Evolutionary conservation across 2,888 invertebrate genomes (phyloP), one percentile per base, ranked within the genome.

Genomic region (Tetrapedia diversipes): DNA sequence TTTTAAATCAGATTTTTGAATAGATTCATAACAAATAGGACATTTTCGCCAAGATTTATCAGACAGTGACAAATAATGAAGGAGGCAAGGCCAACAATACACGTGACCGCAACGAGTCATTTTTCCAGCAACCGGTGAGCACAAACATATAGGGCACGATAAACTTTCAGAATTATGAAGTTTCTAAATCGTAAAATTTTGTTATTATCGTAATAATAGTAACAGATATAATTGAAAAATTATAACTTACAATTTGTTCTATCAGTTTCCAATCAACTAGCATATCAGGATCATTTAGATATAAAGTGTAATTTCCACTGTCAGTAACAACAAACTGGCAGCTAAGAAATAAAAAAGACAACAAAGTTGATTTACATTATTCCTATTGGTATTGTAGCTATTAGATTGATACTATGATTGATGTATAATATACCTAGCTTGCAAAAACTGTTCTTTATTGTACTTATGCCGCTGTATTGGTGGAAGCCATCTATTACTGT

Each of bases 51-150:
- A 96, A 29, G 95, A 93, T 89, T 96, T 95, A 86, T 98, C 98
- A 63, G 96, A 96, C 2, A 98, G 93, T 0, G 97, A 95, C 49
- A 98, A 93, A 90, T 98, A 98, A 92, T 98, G 98, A 57, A 99
- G 94, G 85, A 98, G 95, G 89, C 99, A 99, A 0, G 98, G 94
- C 98, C 98, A 99, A 92, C 99, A 99, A 92, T 97, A 98, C 78
- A 98, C 96, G 90, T 99, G 99, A 11, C 99, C 98, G 91, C 99
- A 99, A 49, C 96, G 94, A 0, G 98, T 98, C 90, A 98, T 97
- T 92, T 98, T 97, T 1, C 96, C 98, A 65, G 98, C 97, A 64
- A 95, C 94, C 4, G 98, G 98, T 41, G 95, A 93, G 88, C 96
- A 96, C 80, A 99, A 93, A 92, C 99, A 99, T 89, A 99, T 98